A percentile compares a stretch with the other conserved stretches of the same genome.
These are phyloP conservation scores for Hydra vulgaris DNA, from an alignment of 30 jellyfish, hydroid and myxozoan species.

Conservation along the genomic window DNA sequence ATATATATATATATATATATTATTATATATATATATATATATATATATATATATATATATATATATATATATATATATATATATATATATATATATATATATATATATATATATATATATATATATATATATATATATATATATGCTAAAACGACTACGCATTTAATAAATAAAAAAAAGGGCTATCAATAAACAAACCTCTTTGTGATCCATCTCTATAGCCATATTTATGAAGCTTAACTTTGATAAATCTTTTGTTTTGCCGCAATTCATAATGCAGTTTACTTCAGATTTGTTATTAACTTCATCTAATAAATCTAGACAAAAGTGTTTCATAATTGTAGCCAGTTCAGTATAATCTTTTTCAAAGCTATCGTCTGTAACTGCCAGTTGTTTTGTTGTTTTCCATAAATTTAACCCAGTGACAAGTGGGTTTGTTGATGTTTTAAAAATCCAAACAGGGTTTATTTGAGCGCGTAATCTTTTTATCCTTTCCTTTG, in stretches of 20 bases:
- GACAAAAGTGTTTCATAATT: conserved; percentile 28
- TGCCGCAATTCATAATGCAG: background rate
- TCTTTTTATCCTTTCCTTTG: conserved; percentile 34
- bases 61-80: no score
- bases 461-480: conserved; percentile 61
- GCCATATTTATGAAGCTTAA: conserved; percentile 45
- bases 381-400: conserved; percentile 20
- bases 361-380: conserved; percentile 64
- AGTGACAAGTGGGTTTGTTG: conserved; percentile 49
- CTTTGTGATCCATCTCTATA: conserved; percentile 40
- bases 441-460: conserved; percentile 54
- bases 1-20: no score
- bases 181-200: conserved; percentile 19
- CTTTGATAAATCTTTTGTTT: conserved; percentile 16
- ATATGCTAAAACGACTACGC: no score
- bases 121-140: no score
- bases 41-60: no score
- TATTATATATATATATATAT: no score
- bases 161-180: no score
- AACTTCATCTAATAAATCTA: conserved; percentile 46
- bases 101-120: no score
- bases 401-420: conserved; percentile 34
- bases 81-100: no score
- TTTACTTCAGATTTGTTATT: conserved; percentile 9
- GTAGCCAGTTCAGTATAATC: conserved; percentile 21